phyloP scores from a whole-genome alignment of 64 coral and sea anemone genomes.

The Dendrophyllia cribrosa region DNA sequence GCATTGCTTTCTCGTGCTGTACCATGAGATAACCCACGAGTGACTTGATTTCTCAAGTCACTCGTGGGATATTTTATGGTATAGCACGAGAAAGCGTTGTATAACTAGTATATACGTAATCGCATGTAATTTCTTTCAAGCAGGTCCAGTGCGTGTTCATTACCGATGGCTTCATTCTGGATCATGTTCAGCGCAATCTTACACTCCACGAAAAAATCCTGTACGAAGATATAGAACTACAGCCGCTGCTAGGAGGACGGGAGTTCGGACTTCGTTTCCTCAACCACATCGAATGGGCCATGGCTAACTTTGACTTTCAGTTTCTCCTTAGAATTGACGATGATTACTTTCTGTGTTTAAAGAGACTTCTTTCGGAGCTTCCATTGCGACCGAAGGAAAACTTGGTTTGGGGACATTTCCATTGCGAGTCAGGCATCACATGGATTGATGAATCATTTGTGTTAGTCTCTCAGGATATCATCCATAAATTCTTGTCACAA shows the following conservation, averaged over 20 bases:
- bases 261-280: conserved; percentile 67
- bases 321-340: conserved; percentile 61
- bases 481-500: conserved; percentile 47
- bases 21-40: too few relatives aligned
- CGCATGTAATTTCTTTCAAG: too few relatives aligned
- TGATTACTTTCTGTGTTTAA: conserved; percentile 62
- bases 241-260: conserved; percentile 8
- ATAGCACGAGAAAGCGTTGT: too few relatives aligned
- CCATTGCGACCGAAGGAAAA: conserved; percentile 36
- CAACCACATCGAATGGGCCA: conserved; percentile 57
- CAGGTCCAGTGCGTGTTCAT: too few relatives aligned
- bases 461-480: conserved; percentile 45
- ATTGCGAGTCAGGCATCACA: conserved; percentile 12
- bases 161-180: background rate
- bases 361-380: conserved; percentile 48
- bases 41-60: too few relatives aligned
- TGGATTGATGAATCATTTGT: conserved; percentile 55
- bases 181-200: background rate
- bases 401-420: conserved; percentile 47
- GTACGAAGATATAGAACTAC: conserved; percentile 3
- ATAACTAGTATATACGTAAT: too few relatives aligned
- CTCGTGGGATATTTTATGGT: too few relatives aligned
- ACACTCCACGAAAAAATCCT: background rate
- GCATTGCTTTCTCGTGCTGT: too few relatives aligned
- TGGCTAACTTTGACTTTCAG: conserved; percentile 52